phyloP scores from a whole-genome alignment of 2,797 vertebrate genomes.

The Melanotaenia nigrans region DNA sequence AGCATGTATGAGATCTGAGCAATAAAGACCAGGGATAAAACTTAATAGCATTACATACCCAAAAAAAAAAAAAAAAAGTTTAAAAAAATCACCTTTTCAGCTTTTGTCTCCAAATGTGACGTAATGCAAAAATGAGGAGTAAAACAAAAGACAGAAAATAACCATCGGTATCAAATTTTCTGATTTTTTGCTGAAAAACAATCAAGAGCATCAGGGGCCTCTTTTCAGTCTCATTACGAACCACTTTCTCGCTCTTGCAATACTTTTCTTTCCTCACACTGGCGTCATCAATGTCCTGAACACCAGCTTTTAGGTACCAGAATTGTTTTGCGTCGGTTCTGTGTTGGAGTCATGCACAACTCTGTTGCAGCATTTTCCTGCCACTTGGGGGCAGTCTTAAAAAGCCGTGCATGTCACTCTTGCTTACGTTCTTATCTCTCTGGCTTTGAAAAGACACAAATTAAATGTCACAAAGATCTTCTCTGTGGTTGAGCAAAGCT shows the following conservation, averaged over 20 bases:
- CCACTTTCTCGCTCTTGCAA: not conserved
- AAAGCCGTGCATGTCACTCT: not conserved
- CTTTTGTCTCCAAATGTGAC: constrained; percentile 78
- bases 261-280: not conserved
- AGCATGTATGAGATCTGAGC: constrained; percentile 18
- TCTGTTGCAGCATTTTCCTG: not conserved
- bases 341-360: not conserved
- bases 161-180: constrained; percentile 50
- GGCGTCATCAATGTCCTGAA: not conserved
- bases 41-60: constrained; percentile 53
- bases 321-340: not conserved
- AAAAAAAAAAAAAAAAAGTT: constrained; percentile 33
- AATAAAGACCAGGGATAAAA: constrained; percentile 32
- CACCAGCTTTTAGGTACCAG: not conserved
- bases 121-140: constrained; percentile 69
- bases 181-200: not conserved
- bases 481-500: not conserved
- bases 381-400: not conserved
- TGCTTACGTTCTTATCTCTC: not conserved
- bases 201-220: not conserved
- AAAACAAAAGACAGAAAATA: constrained; percentile 63
- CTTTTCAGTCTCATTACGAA: not conserved
- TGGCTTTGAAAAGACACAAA: not conserved
- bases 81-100: constrained; percentile 78
- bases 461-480: not conserved